Conservation (phyloP, 2,797 vertebrate species). For the Fistularia tabacaria region DNA sequence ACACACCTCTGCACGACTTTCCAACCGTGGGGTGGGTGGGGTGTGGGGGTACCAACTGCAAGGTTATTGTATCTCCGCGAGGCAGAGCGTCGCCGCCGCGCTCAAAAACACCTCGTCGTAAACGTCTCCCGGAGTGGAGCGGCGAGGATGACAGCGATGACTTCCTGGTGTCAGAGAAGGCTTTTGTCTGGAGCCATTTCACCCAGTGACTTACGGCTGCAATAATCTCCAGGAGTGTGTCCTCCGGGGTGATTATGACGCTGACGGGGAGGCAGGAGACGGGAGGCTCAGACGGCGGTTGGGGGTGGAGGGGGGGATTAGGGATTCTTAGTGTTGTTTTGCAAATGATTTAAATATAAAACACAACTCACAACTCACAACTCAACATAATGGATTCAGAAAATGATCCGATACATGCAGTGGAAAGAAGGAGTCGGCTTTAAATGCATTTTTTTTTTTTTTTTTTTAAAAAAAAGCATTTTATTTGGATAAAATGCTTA, state of each 20-base stretch:
- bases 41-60: slow-evolving; percentile 39
- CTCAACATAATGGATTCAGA: slow-evolving; percentile 5
- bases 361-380: slow-evolving; percentile 1
- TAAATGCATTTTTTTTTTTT: slow-evolving; percentile 1
- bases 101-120: slow-evolving; percentile 34
- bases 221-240: slow-evolving; percentile 51
- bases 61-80: slow-evolving; percentile 45
- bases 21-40: not conserved
- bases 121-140: slow-evolving; percentile 26
- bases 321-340: slow-evolving; percentile 37
- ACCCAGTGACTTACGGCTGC: slow-evolving; percentile 49
- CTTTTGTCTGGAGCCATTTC: slow-evolving; percentile 43
- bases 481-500: slow-evolving; percentile 81
- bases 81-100: slow-evolving; percentile 17
- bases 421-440: slow-evolving; percentile 1
- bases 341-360: slow-evolving; percentile 18
- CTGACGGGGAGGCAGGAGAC: slow-evolving; percentile 49
- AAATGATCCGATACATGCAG: not conserved
- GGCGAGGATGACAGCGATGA: slow-evolving; percentile 18
- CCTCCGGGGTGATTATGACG: slow-evolving; percentile 53
- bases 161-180: slow-evolving; percentile 28
- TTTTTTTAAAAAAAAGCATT: slow-evolving; percentile 69
- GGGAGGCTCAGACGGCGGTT: slow-evolving; percentile 33
- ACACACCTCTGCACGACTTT: slow-evolving; percentile 42
- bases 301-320: too few species aligned